Conservation (phyloP, 1,140 invertebrate species). For the Pseudomyrmex gracilis region DNA sequence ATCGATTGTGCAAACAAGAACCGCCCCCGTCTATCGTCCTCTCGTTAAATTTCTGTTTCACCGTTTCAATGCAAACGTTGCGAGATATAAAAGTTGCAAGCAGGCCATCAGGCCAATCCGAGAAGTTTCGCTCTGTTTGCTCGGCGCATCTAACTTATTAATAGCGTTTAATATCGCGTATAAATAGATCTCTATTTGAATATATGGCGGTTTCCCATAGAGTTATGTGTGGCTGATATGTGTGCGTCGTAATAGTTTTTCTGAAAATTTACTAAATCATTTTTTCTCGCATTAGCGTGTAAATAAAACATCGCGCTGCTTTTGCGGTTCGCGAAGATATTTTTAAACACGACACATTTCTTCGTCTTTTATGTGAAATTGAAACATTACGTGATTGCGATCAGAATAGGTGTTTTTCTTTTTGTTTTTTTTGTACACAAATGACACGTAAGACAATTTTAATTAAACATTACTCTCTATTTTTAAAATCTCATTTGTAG, state of each 20-base stretch:
- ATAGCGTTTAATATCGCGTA: constrained; percentile 36
- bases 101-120: constrained; percentile 67
- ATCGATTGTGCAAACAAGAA: constrained; percentile 79
- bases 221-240: neutral
- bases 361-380: too few relatives aligned
- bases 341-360: too few relatives aligned
- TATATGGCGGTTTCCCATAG: neutral
- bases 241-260: neutral
- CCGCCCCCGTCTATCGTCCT: constrained; percentile 62
- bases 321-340: neutral
- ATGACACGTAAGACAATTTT: too few relatives aligned
- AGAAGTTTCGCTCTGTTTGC: constrained; percentile 55
- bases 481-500: neutral
- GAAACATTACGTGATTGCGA: too few relatives aligned
- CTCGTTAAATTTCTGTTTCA: constrained; percentile 74
- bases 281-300: neutral
- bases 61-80: constrained; percentile 70
- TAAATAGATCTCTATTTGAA: constrained; percentile 21
- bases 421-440: too few relatives aligned
- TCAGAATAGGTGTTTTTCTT: too few relatives aligned
- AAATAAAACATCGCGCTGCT: neutral
- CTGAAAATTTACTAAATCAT: neutral
- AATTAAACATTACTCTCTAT: neutral
- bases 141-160: constrained; percentile 48
- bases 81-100: constrained; percentile 68